Conservation (phyloP, 1,140 invertebrate genomes). For the Drosophila lacertosa region DNA sequence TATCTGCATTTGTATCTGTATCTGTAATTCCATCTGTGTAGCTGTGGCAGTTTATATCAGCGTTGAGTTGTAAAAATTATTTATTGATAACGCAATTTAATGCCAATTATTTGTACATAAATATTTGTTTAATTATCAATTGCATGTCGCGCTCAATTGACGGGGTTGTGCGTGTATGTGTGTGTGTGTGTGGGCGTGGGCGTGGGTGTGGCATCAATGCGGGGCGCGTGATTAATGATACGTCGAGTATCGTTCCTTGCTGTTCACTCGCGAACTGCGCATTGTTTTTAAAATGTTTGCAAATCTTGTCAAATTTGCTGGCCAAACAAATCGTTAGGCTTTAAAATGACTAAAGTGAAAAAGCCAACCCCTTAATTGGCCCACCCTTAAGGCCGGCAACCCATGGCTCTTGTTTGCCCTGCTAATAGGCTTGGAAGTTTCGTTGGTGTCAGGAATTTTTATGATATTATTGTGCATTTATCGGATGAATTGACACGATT, state of each 20-base stretch:
- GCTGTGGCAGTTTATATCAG: slow-evolving; percentile 31
- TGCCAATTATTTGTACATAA: slow-evolving; percentile 80
- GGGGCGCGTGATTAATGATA: slow-evolving; percentile 58
- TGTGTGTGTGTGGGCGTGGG: slow-evolving; percentile 23
- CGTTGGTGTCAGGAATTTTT: slow-evolving; percentile 42
- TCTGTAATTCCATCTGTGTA: slow-evolving; percentile 13
- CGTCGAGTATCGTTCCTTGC: background rate
- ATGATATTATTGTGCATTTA: slow-evolving; percentile 78
- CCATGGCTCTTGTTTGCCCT: slow-evolving; percentile 42
- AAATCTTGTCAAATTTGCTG: slow-evolving; percentile 53
- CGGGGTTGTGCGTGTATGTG: slow-evolving; percentile 19
- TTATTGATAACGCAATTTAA: slow-evolving; percentile 83
- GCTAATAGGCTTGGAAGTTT: slow-evolving; percentile 60
- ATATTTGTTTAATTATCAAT: slow-evolving; percentile 79
- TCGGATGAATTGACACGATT: slow-evolving; percentile 74
- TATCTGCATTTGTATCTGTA: slow-evolving; percentile 29
- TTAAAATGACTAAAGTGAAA: slow-evolving; percentile 21
- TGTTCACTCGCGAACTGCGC: background rate
- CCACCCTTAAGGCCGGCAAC: slow-evolving; percentile 7
- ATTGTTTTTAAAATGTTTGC: slow-evolving; percentile 65
- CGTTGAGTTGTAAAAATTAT: slow-evolving; percentile 73
- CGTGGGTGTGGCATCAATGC: slow-evolving; percentile 14
- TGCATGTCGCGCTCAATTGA: slow-evolving; percentile 48
- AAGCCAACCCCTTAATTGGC: slow-evolving; percentile 27
- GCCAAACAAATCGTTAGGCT: slow-evolving; percentile 44